phyloP scores from a whole-genome alignment of 2,797 vertebrate genomes.

The Melanotaenia boesemani region DNA sequence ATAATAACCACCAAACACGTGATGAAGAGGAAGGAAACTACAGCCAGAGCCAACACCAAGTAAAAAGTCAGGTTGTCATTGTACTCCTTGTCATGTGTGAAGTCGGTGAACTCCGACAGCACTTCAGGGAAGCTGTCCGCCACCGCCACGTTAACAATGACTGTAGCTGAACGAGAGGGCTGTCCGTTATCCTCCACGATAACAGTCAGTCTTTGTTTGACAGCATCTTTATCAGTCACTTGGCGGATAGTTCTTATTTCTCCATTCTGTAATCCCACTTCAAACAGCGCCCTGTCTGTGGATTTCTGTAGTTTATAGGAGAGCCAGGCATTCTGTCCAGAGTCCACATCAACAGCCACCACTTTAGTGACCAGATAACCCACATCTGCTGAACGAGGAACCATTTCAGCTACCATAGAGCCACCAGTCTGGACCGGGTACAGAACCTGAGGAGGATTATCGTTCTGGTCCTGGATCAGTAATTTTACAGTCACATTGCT shows the following conservation, averaged over 20 bases:
- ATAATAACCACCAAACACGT: no score
- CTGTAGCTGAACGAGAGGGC: conserved; percentile 60
- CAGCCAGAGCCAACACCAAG: no score
- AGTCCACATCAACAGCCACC: conserved; percentile 75
- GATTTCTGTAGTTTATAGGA: conserved; percentile 82
- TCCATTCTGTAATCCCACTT: conserved; percentile 77
- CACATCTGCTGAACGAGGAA: conserved; percentile 81
- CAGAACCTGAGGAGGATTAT: no score
- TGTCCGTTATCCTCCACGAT: conserved; percentile 49
- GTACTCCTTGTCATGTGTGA: no score
- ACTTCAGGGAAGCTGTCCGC: no score
- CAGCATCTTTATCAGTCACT: conserved; percentile 73
- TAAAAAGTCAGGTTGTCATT: no score
- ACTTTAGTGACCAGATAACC: conserved; percentile 78
- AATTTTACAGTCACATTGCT: no score
- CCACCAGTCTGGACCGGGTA: not conserved
- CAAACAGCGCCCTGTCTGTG: conserved; percentile 69
- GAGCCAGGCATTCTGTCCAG: conserved; percentile 66
- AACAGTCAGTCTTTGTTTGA: conserved; percentile 49
- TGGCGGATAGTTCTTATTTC: conserved; percentile 77
- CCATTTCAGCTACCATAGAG: conserved; percentile 73
- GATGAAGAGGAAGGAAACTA: no score
- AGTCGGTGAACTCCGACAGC: no score
- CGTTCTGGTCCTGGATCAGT: no score
- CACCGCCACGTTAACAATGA: conserved; percentile 4